phyloP scores from a whole-genome alignment of 2,888 invertebrate species.

The Nymphalis polychloros region DNA sequence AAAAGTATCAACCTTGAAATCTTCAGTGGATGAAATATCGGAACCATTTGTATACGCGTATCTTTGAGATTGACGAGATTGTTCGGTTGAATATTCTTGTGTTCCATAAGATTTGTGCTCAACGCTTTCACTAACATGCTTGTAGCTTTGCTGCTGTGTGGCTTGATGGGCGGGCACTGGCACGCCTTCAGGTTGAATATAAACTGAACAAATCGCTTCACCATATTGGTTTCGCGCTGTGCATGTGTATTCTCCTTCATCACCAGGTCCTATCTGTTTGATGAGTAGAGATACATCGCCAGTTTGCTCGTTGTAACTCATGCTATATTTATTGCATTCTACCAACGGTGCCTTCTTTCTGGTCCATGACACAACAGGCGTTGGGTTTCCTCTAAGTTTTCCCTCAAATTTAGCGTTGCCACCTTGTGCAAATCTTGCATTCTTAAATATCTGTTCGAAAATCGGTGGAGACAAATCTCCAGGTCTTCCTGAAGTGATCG shows the following conservation, averaged over 20 bases:
- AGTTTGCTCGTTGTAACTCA: conserved; percentile 94
- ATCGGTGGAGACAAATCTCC: conserved; percentile 94
- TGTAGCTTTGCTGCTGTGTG: conserved; percentile 84
- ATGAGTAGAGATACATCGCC: conserved; percentile 96
- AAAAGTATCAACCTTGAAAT: conserved; percentile 96
- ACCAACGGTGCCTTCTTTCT: conserved; percentile 91
- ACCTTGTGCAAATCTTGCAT: conserved; percentile 96
- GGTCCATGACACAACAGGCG: conserved; percentile 95
- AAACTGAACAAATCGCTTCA: conserved; percentile 97
- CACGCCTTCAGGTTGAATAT: conserved; percentile 94
- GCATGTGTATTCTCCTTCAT: conserved; percentile 98
- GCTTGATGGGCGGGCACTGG: conserved; percentile 83
- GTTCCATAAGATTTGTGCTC: conserved; percentile 83
- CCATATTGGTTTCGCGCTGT: conserved; percentile 97
- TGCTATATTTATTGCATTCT: conserved; percentile 92
- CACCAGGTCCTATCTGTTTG: conserved; percentile 96
- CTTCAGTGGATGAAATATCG: conserved; percentile 83
- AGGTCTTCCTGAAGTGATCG: conserved; percentile 75
- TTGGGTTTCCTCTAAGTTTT: conserved; percentile 93
- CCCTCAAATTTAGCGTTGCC: conserved; percentile 97
- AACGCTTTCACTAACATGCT: conserved; percentile 83
- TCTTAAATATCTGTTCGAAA: conserved; percentile 97
- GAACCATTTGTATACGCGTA: conserved; percentile 89
- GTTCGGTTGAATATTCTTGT: conserved; percentile 79
- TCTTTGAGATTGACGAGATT: conserved; percentile 78